These are phyloP conservation scores for Sterrhoptilus dennistouni DNA, from an alignment of 2,113 vertebrate genomes.

Conservation along the genomic window DNA sequence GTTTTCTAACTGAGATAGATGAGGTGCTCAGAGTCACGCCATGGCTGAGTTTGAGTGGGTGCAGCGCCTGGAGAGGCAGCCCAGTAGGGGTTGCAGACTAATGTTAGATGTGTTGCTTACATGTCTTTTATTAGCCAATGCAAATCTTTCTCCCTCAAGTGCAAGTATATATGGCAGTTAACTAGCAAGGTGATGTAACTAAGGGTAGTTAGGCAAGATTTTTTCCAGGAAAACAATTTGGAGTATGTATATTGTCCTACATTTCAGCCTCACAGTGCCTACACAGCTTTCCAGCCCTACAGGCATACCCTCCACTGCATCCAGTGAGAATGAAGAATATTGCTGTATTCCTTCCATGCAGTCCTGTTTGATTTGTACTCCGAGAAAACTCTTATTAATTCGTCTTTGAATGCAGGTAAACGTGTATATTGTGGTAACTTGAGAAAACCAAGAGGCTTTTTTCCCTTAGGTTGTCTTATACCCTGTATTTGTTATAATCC, in stretches of 20 bases:
- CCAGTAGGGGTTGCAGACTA: background rate
- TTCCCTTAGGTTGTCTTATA: background rate
- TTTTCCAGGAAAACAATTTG: background rate
- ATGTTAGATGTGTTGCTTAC: background rate
- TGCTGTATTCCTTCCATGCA: background rate
- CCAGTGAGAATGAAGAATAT: conserved; percentile 15
- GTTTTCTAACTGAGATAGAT: background rate
- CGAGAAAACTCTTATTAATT: background rate
- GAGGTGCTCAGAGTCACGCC: background rate
- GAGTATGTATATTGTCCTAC: background rate
- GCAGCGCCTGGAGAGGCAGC: background rate
- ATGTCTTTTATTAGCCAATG: background rate
- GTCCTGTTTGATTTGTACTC: conserved; percentile 35
- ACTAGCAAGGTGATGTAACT: background rate
- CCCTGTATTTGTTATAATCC: background rate
- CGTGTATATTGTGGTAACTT: background rate
- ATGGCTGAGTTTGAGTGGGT: background rate
- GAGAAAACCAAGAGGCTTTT: background rate
- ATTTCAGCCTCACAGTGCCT: conserved; percentile 15
- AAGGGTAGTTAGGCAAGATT: background rate
- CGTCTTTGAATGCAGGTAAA: background rate
- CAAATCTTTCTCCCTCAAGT: background rate
- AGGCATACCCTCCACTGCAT: conserved; percentile 13
- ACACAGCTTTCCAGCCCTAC: background rate
- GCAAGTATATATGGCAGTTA: background rate